phyloP scores from a whole-genome alignment of 92 coral and sea anemone species.

The Parazoanthus atlanticus region DNA sequence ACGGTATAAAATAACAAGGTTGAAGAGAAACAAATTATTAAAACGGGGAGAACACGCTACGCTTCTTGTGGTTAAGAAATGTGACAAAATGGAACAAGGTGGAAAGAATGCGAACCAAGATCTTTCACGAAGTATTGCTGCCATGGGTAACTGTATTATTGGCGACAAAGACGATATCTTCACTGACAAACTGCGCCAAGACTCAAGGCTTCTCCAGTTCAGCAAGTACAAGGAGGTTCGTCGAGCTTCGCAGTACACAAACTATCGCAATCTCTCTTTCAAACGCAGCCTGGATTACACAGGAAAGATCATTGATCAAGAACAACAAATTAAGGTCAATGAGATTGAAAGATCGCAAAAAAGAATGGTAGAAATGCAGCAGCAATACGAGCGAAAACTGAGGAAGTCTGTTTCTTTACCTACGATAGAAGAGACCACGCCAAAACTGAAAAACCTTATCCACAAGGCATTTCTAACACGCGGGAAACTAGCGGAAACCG shows the following conservation, averaged over 20 bases:
- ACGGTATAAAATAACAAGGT: background rate
- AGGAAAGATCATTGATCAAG: constrained; percentile 57
- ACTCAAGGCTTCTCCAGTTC: constrained; percentile 75
- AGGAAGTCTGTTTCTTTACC: background rate
- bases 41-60: background rate
- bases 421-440: background rate
- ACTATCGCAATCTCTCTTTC: constrained; percentile 69
- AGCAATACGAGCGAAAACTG: constrained; percentile 23
- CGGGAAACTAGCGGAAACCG: background rate
- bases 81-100: background rate
- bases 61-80: background rate
- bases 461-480: background rate
- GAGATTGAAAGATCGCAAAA: constrained; percentile 61
- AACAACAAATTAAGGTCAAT: constrained; percentile 41
- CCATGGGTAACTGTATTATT: background rate
- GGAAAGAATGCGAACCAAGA: background rate
- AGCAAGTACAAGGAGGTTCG: constrained; percentile 65
- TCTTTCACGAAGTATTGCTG: background rate
- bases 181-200: constrained; percentile 71
- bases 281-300: constrained; percentile 61
- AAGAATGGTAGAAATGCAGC: constrained; percentile 27
- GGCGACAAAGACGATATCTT: constrained; percentile 9
- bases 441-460: background rate
- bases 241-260: constrained; percentile 68
- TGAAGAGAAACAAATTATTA: background rate